Evolutionary conservation across 2,888 invertebrate species (phyloP).

Genomic region (Brachynemurus nebulosus): DNA sequence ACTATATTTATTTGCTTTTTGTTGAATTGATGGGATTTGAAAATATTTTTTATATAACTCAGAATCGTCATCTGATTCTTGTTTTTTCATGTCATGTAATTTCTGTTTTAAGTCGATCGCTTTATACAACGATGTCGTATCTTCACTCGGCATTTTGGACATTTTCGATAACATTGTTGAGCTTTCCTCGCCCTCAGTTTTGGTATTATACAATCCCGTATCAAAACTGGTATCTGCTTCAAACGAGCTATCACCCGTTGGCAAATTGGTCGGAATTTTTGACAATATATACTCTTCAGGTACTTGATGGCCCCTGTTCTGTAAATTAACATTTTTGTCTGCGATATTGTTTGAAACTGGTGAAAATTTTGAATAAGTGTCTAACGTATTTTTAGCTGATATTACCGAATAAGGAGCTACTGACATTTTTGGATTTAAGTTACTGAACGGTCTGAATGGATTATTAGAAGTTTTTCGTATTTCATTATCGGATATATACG

Average conservation of each 20-base stretch:
- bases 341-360: background rate
- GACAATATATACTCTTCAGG: too few relatives aligned
- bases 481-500: too few relatives aligned
- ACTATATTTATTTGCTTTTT: conserved; percentile 6
- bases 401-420: too few relatives aligned
- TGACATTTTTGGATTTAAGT: background rate
- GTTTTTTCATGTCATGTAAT: conserved; percentile 4
- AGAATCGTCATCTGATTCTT: conserved; percentile 7
- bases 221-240: background rate
- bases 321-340: background rate
- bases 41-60: conserved; percentile 8
- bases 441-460: background rate
- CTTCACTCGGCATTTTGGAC: background rate
- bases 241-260: too few relatives aligned
- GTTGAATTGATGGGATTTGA: conserved; percentile 2
- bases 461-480: too few relatives aligned
- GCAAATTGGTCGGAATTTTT: too few relatives aligned
- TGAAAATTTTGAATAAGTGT: too few relatives aligned
- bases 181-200: background rate
- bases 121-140: conserved; percentile 6
- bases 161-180: background rate
- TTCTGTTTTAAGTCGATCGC: conserved; percentile 10
- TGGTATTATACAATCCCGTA: too few relatives aligned
- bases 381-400: too few relatives aligned
- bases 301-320: too few relatives aligned